Conservation (phyloP, 2,113 vertebrate species). For the Tragelaphus strepsiceros region DNA sequence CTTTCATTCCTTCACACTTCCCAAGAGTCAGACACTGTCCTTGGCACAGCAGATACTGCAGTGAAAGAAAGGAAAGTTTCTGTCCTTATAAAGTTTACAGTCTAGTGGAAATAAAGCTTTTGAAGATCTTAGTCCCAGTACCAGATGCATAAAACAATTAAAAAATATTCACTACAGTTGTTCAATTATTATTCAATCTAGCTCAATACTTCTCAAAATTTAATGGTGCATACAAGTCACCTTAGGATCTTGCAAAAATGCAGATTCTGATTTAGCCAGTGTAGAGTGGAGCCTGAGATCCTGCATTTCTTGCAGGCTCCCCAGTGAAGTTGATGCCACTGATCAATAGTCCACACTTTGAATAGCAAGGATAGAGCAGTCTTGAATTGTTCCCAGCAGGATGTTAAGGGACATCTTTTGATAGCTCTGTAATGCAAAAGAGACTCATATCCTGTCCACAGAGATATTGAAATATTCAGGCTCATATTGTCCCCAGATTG, state of each 20-base stretch:
- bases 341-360: background rate
- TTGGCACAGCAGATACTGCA: background rate
- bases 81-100: background rate
- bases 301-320: background rate
- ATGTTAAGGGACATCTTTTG: background rate
- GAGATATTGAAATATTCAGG: background rate
- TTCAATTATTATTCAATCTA: background rate
- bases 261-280: background rate
- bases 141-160: background rate
- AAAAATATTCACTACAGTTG: background rate
- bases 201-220: background rate
- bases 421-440: background rate
- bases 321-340: background rate
- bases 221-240: background rate
- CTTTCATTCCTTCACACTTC: background rate
- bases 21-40: background rate
- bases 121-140: background rate
- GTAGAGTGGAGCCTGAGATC: background rate
- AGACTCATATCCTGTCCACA: conserved; percentile 15
- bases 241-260: background rate
- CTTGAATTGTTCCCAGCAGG: background rate
- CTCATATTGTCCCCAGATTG: background rate
- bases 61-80: background rate
- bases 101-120: background rate
- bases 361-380: background rate